These are phyloP conservation scores for Mixornis gularis DNA, from an alignment of 2,113 vertebrate species.

Conservation along the genomic window DNA sequence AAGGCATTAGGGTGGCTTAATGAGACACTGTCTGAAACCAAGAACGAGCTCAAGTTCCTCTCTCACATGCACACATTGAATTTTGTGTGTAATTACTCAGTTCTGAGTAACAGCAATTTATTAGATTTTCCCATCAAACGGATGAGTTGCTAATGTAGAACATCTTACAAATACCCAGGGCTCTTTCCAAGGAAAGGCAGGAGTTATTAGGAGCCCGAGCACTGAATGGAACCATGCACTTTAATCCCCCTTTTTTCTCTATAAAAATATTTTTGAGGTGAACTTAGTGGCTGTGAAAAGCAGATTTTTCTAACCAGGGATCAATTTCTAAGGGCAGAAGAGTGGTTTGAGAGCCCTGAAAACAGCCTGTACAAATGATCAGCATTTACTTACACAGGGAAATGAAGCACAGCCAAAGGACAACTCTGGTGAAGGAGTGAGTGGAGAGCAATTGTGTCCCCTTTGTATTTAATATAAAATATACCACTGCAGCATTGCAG, in stretches of 20 bases:
- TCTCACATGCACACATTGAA: neutral
- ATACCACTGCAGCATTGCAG: neutral
- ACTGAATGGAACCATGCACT: neutral
- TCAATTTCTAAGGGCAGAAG: neutral
- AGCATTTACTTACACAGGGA: neutral
- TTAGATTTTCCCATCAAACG: constrained; percentile 24
- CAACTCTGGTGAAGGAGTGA: neutral
- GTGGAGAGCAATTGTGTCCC: neutral
- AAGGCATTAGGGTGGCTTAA: constrained; percentile 51
- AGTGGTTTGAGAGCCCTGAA: neutral
- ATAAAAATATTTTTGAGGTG: neutral
- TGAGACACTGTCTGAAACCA: constrained; percentile 53
- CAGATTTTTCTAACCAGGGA: constrained; percentile 2
- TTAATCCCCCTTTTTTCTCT: neutral
- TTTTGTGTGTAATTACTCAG: constrained; percentile 45
- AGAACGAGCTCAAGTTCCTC: constrained; percentile 8
- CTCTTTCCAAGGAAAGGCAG: neutral
- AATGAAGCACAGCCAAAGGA: neutral
- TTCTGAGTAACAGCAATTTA: constrained; percentile 35
- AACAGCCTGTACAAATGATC: neutral
- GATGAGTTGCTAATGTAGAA: neutral
- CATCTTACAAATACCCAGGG: neutral
- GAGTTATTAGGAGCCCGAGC: neutral
- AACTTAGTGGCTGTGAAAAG: neutral
- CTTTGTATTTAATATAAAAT: neutral